Conservation (phyloP, 2,888 invertebrate genomes). For the Dorcus parallelipipedus region DNA sequence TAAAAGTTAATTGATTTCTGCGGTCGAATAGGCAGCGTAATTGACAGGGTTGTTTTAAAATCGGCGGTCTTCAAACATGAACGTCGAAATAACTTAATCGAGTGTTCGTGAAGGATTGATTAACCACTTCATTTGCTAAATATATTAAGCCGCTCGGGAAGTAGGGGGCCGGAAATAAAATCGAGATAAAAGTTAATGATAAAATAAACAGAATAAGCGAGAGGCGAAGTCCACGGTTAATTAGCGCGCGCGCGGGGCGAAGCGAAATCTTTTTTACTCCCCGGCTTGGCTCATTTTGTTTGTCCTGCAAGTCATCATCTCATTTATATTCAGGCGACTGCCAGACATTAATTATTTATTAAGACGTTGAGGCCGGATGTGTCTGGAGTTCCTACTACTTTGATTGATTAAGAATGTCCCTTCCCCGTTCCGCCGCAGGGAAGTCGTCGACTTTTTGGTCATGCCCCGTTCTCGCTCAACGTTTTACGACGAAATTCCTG, state of each 20-base stretch:
- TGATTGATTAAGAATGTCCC: constrained; percentile 19
- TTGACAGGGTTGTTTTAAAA: no score
- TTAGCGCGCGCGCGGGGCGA: no score
- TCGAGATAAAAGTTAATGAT: constrained; percentile 24
- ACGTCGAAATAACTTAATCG: constrained; percentile 27
- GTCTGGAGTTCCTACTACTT: constrained; percentile 10
- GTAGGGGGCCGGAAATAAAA: constrained; percentile 29
- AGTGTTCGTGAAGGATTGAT: constrained; percentile 35
- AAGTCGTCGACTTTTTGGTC: constrained; percentile 8
- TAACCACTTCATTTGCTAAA: constrained; percentile 36
- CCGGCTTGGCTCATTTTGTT: no score
- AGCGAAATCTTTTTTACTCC: no score
- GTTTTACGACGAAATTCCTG: constrained; percentile 11
- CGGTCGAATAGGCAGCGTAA: no score
- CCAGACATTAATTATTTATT: constrained; percentile 19
- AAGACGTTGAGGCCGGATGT: constrained; percentile 15
- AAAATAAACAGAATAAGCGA: constrained; percentile 33
- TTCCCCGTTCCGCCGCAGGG: background rate
- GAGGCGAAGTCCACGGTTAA: constrained; percentile 35
- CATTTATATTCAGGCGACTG: constrained; percentile 12
- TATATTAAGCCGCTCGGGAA: constrained; percentile 28
- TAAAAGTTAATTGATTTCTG: no score
- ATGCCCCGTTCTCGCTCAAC: no score
- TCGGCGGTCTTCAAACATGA: constrained; percentile 8
- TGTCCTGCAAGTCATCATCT: constrained; percentile 9